Conservation (phyloP, 2,113 vertebrate genomes). For the Rana temporaria region DNA sequence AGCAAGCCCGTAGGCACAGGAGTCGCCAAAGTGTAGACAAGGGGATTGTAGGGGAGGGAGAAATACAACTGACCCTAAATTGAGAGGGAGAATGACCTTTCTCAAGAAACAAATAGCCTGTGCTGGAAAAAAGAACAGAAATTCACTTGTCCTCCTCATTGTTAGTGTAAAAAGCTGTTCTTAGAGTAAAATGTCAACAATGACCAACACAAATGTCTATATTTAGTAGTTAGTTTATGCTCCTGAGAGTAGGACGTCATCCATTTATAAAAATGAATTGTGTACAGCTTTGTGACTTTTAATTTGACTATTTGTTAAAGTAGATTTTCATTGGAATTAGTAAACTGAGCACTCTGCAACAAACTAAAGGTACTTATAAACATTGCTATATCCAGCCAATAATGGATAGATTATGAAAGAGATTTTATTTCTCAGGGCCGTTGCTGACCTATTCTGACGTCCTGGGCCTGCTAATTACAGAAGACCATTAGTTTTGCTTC, state of each 20-base stretch:
- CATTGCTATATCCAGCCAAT: no score
- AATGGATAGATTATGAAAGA: no score
- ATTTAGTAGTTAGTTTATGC: conserved; percentile 11
- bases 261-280: background rate
- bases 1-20: background rate
- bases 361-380: no score
- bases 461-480: no score
- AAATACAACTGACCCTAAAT: conserved; percentile 19
- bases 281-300: background rate
- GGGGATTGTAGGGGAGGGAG: conserved; percentile 13
- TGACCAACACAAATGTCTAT: conserved; percentile 6
- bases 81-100: conserved; percentile 34
- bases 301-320: background rate
- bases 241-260: background rate
- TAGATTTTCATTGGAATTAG: no score
- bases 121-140: background rate
- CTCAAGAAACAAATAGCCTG: conserved; percentile 9
- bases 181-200: conserved; percentile 11
- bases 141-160: conserved; percentile 1
- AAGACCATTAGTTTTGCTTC: no score
- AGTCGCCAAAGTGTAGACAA: background rate
- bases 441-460: no score
- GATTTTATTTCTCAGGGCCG: no score
- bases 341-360: no score
- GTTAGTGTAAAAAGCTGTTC: conserved; percentile 15